Evolutionary conservation across 2,888 invertebrate species (phyloP), one percentile per base, ranked within the genome.

Genomic region (Plebejus melissa): DNA sequence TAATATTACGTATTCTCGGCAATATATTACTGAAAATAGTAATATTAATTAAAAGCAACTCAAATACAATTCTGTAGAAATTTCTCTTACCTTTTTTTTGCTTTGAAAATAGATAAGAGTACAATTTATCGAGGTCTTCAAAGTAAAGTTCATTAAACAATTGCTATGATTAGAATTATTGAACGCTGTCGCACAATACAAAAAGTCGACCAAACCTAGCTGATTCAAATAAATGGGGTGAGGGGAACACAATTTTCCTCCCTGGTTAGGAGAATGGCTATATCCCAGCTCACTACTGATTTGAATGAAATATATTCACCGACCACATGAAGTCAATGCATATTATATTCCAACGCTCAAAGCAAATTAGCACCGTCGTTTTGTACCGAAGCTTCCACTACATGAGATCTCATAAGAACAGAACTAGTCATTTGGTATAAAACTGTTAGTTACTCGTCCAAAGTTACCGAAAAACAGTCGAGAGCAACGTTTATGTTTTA

Each of bases 371-470:
- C 60, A 60, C 28, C 22, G 22, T 58, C 58, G 58, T 60, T 60
- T 60, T 60, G 65, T 65, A 65, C 60, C 65, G 65, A 36, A 65
- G 60, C 60, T 28, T 22, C 58, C 22, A 28, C 13, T 54, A 60
- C 28, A 60, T 11, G 22, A 65, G 65, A 65, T 65, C 65, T 65
- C 65, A 36, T 16, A 32, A 65, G 65, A 65, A 65, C 65, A 65
- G 65, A 65, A 32, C 65, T 65, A 65, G 65, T 65, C 65, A 65
- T 65, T 65, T 36, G 65, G 65, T 65, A 16, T 65, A 65, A 36
- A 28, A 5, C 32, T 65, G 13, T 32, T 36, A 65, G 65, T 65
- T 65, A 65, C 22, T 65, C 28, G 60, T 60, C 4, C 36, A 65
- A 13, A 65, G 65, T 65, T 65, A 65, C 65, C 65, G 60, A 28